Percentiles rank a stretch among this genome's conserved stretches.
Conservation (phyloP, 2,113 vertebrate genomes). For the Forbesichthys agassizii region DNA sequence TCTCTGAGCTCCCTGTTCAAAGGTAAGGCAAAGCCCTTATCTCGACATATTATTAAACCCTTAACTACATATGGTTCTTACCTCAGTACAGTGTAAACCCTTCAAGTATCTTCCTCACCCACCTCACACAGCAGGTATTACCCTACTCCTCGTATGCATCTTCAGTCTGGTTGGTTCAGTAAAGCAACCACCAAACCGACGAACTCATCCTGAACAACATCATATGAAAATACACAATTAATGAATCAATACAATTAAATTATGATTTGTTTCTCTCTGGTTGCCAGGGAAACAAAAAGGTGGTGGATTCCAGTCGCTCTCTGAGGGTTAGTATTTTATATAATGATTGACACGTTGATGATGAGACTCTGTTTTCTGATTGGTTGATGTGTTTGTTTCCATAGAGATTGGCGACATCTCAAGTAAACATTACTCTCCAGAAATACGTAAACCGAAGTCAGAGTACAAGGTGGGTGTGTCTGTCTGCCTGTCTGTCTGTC, state of each 20-base stretch:
- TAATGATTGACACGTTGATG: not conserved
- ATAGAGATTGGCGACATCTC: slow-evolving; percentile 79
- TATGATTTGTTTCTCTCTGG: slow-evolving; percentile 2
- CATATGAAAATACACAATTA: too few relatives aligned
- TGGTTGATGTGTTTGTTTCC: slow-evolving; percentile 22
- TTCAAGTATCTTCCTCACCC: too few relatives aligned
- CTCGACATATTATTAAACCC: too few relatives aligned
- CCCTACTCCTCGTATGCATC: too few relatives aligned
- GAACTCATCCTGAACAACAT: too few relatives aligned
- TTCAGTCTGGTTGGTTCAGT: too few relatives aligned
- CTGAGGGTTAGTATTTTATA: slow-evolving; percentile 80
- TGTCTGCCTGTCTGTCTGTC: not conserved
- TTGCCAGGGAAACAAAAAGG: slow-evolving; percentile 81
- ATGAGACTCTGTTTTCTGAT: not conserved
- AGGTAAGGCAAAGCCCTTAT: slow-evolving; percentile 73
- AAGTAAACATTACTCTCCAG: slow-evolving; percentile 83
- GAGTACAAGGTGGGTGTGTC: slow-evolving; percentile 81
- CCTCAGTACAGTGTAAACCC: too few relatives aligned
- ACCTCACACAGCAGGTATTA: too few relatives aligned
- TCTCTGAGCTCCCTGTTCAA: slow-evolving; percentile 91
- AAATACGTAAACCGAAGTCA: slow-evolving; percentile 85
- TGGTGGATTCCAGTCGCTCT: slow-evolving; percentile 82
- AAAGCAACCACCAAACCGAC: too few relatives aligned
- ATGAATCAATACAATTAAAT: too few relatives aligned
- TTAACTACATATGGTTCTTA: too few relatives aligned